Percentiles rank a stretch among this genome's conserved stretches.
Conservation (phyloP, 2,797 vertebrate genomes). For the Pristis pectinata region DNA sequence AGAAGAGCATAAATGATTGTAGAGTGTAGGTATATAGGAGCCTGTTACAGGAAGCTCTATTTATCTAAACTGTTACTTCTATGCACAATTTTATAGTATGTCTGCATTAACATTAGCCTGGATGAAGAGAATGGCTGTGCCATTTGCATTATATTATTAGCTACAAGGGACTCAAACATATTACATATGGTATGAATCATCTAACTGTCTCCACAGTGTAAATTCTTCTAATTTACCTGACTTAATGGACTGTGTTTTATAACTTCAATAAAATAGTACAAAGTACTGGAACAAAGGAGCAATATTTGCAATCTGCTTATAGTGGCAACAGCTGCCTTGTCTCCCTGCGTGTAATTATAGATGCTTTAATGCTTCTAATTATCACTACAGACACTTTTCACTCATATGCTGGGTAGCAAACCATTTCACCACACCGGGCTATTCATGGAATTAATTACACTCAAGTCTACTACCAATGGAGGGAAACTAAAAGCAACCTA, state of each 20-base stretch:
- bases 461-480: background rate
- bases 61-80: background rate
- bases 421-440: background rate
- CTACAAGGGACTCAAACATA: background rate
- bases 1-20: background rate
- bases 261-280: background rate
- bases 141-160: background rate
- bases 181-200: background rate
- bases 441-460: background rate
- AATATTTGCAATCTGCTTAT: background rate
- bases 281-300: background rate
- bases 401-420: background rate
- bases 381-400: background rate
- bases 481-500: background rate
- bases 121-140: background rate
- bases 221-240: slow-evolving; percentile 7
- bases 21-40: no score
- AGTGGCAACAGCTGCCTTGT: background rate
- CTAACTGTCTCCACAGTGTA: background rate
- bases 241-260: background rate
- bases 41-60: background rate
- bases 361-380: background rate
- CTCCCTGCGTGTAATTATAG: background rate
- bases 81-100: background rate
- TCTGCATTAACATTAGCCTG: background rate